A percentile compares a stretch with the other conserved stretches of the same genome.
These are phyloP conservation scores for Neodiprion lecontei DNA, from an alignment of 1,140 invertebrate species.

Conservation along the genomic window DNA sequence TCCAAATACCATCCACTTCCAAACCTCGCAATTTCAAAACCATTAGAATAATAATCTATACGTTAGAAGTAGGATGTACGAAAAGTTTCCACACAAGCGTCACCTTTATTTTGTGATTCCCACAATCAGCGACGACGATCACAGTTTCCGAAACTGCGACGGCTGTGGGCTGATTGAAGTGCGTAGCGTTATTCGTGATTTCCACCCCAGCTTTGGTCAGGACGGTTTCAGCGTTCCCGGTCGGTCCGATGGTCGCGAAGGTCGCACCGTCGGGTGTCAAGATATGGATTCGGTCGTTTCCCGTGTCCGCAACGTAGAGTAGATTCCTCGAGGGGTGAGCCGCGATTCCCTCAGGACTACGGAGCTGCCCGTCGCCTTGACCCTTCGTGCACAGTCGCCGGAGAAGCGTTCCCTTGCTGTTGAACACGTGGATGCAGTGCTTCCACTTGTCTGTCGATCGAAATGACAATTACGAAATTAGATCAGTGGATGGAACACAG, in stretches of 20 bases:
- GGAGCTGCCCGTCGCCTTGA: constrained; percentile 65
- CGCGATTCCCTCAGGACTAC: constrained; percentile 77
- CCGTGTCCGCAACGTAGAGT: constrained; percentile 79
- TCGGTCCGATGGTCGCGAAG: constrained; percentile 31
- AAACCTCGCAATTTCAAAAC: no score
- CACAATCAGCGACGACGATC: constrained; percentile 70
- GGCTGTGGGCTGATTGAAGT: constrained; percentile 74
- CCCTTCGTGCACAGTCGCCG: constrained; percentile 71
- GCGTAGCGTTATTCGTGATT: constrained; percentile 39
- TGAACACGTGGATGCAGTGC: constrained; percentile 78
- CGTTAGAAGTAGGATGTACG: neutral
- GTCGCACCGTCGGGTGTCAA: constrained; percentile 29
- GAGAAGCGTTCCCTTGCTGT: constrained; percentile 67
- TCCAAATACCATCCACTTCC: no score
- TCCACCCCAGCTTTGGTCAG: constrained; percentile 21
- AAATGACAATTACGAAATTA: constrained; percentile 26
- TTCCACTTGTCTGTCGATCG: constrained; percentile 70
- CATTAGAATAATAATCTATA: neutral
- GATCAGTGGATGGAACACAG: neutral
- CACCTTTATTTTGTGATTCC: constrained; percentile 71
- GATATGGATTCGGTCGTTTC: constrained; percentile 72
- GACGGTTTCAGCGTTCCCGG: constrained; percentile 12
- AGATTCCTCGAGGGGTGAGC: constrained; percentile 65
- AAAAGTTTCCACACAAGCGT: neutral
- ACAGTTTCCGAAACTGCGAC: constrained; percentile 67